Base-by-base conservation (phyloP, 92 coral and sea anemone genomes). In the Meandrina meandrites region DNA sequence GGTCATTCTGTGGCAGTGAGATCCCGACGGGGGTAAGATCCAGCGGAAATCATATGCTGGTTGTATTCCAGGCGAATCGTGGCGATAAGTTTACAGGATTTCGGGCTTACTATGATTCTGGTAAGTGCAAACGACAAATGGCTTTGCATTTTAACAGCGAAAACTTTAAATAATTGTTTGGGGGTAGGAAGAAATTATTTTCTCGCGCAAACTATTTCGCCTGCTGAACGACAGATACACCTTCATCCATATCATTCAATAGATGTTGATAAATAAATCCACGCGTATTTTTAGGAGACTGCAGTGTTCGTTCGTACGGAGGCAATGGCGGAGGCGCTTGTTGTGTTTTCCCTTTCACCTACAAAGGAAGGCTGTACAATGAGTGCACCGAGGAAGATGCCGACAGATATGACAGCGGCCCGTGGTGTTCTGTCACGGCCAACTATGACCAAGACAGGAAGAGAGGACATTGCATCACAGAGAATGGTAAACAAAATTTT, bases 91-190 rank as follows among this genome's bases (percentile, higher is more conserved):
- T 89, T 37, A 94, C 80, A 82, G 98, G 98, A 28, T 94, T 94
- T 81, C 92, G 98, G 22, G 98, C 98, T 22, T 94, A 93, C 86
- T 94, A 92, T 79, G 98, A 94, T 48, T 86, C 98, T 3, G 98
- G 98, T 94, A 81, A 76, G 86, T 79, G 3, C 64, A 10, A 15
- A 8, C 37, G 12, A 71, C 48, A 35, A 71, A 9, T 4, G 19
- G 22, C 42, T 71, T 32, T 34, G 42, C 24, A 34, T 31, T 40
- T 40, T 6, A 40, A 40, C 45, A 40, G 3, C 45, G 45, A 2
- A 40, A 2, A 40, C 45, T n/a, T n/a, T n/a, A n/a, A 40, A 40
- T 40, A 6, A 40, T 40, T 40, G 45, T 40, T 40, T 2, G 45
- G 45, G 45, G 6, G 45, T 6, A 40, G 6, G 45, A 6, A 40